Conservation (phyloP, 2,888 invertebrate genomes). For the Malachius bipustulatus region DNA sequence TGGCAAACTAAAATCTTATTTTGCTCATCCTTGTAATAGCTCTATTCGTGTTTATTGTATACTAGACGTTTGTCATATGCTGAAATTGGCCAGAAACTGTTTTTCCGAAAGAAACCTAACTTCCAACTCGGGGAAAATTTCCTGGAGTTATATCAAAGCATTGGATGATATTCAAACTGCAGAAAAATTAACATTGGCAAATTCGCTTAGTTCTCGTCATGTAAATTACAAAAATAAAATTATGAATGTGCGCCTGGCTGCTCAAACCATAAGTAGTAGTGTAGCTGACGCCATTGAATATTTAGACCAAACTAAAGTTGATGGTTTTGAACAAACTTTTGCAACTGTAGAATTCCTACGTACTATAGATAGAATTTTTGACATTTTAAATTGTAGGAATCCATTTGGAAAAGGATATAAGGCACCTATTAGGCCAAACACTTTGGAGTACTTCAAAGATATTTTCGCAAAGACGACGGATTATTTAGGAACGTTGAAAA, state of each 20-base stretch:
- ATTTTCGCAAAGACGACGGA: constrained; percentile 5
- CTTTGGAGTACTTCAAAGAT: constrained; percentile 7
- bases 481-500: constrained; percentile 11
- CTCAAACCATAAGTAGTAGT: constrained; percentile 16
- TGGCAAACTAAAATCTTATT: constrained; percentile 7
- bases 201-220: constrained; percentile 13
- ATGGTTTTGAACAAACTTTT: constrained; percentile 10
- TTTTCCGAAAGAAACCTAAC: constrained; percentile 2
- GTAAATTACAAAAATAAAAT: constrained; percentile 16
- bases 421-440: constrained; percentile 12
- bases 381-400: constrained; percentile 15
- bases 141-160: constrained; percentile 8
- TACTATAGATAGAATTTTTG: constrained; percentile 15
- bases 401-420: constrained; percentile 17
- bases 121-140: constrained; percentile 9
- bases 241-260: constrained; percentile 17
- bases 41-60: constrained; percentile 4
- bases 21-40: constrained; percentile 7
- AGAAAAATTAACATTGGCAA: constrained; percentile 14
- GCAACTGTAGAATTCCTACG: constrained; percentile 15
- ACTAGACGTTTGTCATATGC: constrained; percentile 8
- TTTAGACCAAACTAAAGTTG: constrained; percentile 10
- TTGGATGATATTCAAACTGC: constrained; percentile 11
- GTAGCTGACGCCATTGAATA: constrained; percentile 18
- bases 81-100: constrained; percentile 6